phyloP scores from a whole-genome alignment of 2,797 vertebrate genomes.

The Molothrus ater region DNA sequence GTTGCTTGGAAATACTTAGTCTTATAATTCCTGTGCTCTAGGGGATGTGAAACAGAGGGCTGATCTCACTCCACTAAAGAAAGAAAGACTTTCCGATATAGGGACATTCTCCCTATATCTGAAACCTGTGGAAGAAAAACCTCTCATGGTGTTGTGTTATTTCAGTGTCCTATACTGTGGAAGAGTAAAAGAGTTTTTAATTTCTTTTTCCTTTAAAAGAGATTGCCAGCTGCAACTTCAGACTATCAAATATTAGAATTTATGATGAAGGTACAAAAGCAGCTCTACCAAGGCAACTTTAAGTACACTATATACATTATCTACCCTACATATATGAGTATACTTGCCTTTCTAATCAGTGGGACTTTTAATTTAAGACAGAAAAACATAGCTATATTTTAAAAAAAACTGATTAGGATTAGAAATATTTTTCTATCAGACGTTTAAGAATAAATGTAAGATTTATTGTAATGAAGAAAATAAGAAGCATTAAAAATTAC shows the following conservation, averaged over 20 bases:
- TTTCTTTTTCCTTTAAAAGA: not conserved
- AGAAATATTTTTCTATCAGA: not conserved
- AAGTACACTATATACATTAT: not conserved
- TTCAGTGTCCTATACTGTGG: not conserved
- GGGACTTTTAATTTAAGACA: not conserved
- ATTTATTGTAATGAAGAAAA: not conserved
- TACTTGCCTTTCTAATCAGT: not conserved
- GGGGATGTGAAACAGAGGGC: not conserved
- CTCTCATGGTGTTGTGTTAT: not conserved
- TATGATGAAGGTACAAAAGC: not conserved
- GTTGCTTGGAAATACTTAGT: not conserved
- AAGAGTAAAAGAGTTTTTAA: not conserved
- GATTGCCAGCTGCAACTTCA: not conserved
- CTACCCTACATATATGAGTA: not conserved
- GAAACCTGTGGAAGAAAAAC: not conserved
- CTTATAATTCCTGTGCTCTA: not conserved
- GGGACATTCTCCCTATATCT: not conserved
- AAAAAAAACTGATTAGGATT: not conserved
- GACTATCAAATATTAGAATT: not conserved
- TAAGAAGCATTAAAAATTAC: not conserved
- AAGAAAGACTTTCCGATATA: not conserved
- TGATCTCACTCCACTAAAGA: not conserved
- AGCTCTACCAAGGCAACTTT: not conserved
- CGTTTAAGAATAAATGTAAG: not conserved
- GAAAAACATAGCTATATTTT: not conserved